Evolutionary conservation across 1,140 invertebrate species (phyloP).

Genomic region (Drosophila bocqueti): DNA sequence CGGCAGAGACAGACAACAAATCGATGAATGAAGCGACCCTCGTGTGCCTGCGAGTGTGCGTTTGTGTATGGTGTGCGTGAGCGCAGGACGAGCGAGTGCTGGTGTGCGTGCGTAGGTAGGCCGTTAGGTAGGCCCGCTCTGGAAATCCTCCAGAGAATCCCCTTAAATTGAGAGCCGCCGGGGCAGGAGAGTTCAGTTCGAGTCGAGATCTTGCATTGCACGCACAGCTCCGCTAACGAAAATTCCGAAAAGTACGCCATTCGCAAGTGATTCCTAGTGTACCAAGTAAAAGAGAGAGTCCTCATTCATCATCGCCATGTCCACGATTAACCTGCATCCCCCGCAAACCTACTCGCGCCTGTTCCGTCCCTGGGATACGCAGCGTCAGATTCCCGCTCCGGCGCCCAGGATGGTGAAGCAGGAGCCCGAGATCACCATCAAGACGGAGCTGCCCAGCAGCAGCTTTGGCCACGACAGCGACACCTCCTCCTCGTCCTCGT

Average conservation of each 20-base stretch:
- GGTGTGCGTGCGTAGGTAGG: conserved; percentile 56
- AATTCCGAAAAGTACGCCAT: background rate
- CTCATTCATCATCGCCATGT: conserved; percentile 48
- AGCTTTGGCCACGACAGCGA: conserved; percentile 70
- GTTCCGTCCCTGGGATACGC: conserved; percentile 84
- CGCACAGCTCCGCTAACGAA: conserved; percentile 42
- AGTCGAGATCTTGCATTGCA: conserved; percentile 78
- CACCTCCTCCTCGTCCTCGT: conserved; percentile 59
- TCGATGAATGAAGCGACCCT: conserved; percentile 76
- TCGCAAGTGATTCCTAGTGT: conserved; percentile 38
- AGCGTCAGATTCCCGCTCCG: conserved; percentile 56
- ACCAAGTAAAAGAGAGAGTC: conserved; percentile 23
- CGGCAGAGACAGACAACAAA: conserved; percentile 72
- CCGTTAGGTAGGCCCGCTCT: conserved; percentile 63
- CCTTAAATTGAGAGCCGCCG: conserved; percentile 69
- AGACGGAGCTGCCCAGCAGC: conserved; percentile 57
- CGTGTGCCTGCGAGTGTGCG: conserved; percentile 22
- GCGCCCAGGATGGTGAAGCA: conserved; percentile 57
- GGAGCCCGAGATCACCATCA: conserved; percentile 57
- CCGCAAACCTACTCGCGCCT: conserved; percentile 84
- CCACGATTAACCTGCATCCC: conserved; percentile 76
- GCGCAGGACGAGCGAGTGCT: conserved; percentile 27
- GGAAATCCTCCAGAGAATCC: conserved; percentile 60
- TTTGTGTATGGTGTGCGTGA: conserved; percentile 33
- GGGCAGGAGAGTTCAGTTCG: conserved; percentile 77